A percentile compares a stretch with the other conserved stretches of the same genome.
Evolutionary conservation across 2,113 vertebrate genomes (phyloP).

Genomic region (Redunca redunca): DNA sequence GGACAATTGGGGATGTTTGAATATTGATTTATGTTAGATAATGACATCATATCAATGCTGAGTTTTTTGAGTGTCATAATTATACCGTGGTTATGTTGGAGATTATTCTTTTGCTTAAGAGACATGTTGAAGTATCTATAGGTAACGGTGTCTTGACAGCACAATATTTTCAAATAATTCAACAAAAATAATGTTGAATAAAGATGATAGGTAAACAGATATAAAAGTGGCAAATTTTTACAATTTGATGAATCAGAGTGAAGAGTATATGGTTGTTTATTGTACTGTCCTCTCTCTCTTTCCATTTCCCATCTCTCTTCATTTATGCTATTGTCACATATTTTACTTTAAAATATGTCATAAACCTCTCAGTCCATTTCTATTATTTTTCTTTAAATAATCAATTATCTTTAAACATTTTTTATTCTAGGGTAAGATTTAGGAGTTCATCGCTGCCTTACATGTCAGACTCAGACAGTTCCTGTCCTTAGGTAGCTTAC

Average conservation of each 20-base stretch:
- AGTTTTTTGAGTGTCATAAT: not conserved
- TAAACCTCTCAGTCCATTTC: not conserved
- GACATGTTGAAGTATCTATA: not conserved
- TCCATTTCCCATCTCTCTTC: not conserved
- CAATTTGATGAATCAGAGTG: not conserved
- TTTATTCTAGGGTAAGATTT: not conserved
- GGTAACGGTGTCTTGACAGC: not conserved
- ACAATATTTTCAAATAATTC: not conserved
- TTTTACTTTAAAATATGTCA: not conserved
- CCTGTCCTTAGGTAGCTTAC: not conserved
- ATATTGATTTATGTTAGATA: not conserved
- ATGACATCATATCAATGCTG: not conserved
- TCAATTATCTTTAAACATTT: not conserved
- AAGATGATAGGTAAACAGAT: not conserved
- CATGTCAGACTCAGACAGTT: not conserved
- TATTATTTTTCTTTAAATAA: not conserved
- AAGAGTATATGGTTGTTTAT: not conserved
- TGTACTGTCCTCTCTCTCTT: not conserved
- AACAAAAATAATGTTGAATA: not conserved
- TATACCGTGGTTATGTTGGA: not conserved
- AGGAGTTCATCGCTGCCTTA: not conserved
- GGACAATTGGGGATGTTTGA: not conserved
- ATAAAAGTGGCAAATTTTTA: not conserved
- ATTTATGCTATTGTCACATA: not conserved
- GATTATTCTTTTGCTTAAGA: not conserved